These are phyloP conservation scores for Manis pentadactyla DNA, from an alignment of 2,797 vertebrate genomes.

Conservation along the genomic window DNA sequence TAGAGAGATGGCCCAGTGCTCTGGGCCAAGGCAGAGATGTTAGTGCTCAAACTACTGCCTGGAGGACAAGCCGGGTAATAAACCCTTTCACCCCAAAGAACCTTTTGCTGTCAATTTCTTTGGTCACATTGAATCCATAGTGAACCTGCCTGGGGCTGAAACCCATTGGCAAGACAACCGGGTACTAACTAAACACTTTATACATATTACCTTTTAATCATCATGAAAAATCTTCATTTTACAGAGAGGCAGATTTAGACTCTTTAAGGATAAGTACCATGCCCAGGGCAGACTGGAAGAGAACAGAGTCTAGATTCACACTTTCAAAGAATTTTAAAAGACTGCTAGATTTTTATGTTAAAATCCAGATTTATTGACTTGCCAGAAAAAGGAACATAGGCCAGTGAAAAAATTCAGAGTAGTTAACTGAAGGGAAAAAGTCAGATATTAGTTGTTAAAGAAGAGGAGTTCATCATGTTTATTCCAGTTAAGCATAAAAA, in stretches of 20 bases:
- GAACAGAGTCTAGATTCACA: background rate
- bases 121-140: too few species aligned
- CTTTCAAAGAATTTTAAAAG: background rate
- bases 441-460: background rate
- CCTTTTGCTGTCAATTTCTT: too few species aligned
- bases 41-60: too few species aligned
- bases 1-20: too few species aligned
- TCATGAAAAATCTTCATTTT: constrained; percentile 49
- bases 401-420: background rate
- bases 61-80: too few species aligned
- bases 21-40: too few species aligned
- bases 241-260: background rate
- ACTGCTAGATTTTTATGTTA: background rate
- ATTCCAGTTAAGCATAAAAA: background rate
- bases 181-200: background rate
- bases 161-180: too few species aligned
- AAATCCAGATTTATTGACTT: background rate
- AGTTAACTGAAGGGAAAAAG: background rate
- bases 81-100: too few species aligned
- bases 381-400: background rate
- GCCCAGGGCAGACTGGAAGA: background rate
- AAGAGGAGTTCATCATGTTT: background rate
- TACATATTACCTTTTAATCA: background rate
- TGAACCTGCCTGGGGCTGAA: too few species aligned
- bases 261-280: background rate